Base-by-base conservation (phyloP, 2,113 vertebrate species). In the Fregata magnificens region DNA sequence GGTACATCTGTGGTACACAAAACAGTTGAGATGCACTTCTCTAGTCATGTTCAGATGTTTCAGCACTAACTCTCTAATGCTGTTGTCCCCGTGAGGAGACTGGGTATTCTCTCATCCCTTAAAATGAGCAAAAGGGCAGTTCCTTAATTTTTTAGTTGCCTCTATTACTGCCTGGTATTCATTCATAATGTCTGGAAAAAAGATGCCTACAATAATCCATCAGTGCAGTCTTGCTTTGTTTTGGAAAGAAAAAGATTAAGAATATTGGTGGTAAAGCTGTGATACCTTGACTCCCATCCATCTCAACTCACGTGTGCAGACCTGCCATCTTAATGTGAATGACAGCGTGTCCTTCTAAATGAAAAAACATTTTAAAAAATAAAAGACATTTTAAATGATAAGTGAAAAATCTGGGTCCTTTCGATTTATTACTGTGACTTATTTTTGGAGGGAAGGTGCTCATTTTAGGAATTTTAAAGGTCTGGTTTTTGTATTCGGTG, bases 41-140 rank as follows among this genome's bases (percentile, higher is more conserved):
- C 45, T 65, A 72, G 92, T 95, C 11, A 32, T 16, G 15, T 90
- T 96, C 91, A 97, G 92, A 96, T 93, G 66, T 88, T 94, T 91
- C 73, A 72, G 86, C 71, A 67, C 74, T 86, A 82, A 82, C 65
- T 96, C 92, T 71, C 3, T 38, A 90, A 86, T 79, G 77, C 40
- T 63, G 20, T 40, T 20, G 26, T 69, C 50, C 44, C 69, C 2
- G 0, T 42, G 49, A 88, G 38, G 44, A 67, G 31, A 34, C 55
- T 52, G 52, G 26, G 28, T 84, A 17, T 20, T 92, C 26, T 87
- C 12, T 72, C 12, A 17, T 82, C 25, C 40, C 34, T 96, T 94
- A 26, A 61, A 72, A 56, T 62, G 36, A 86, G 29, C 26, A 17
- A n/a, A 74, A 50, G 9, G 47, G 16, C 61, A 53, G 13, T 53